These are phyloP conservation scores for Triplophysa dalaica DNA, from an alignment of 2,113 vertebrate genomes.

Conservation along the genomic window DNA sequence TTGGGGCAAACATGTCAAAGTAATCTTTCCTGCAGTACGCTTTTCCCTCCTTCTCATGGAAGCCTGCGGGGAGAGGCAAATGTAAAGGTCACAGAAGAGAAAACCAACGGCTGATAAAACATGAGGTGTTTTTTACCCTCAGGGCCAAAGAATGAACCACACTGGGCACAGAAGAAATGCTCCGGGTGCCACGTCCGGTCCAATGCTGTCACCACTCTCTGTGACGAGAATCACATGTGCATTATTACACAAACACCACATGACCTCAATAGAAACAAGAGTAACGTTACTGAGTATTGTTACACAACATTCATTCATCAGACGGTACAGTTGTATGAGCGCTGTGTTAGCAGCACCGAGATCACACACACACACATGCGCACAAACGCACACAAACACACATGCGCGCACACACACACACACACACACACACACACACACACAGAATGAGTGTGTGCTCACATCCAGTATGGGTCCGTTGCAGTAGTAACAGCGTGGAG, in stretches of 20 bases:
- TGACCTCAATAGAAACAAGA: too few relatives aligned
- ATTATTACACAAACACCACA: too few relatives aligned
- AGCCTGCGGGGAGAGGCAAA: slow-evolving; percentile 74
- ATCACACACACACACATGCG: too few relatives aligned
- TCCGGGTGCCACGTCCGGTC: slow-evolving; percentile 98
- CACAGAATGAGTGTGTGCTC: slow-evolving; percentile 55
- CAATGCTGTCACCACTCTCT: slow-evolving; percentile 99
- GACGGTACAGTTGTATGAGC: too few relatives aligned
- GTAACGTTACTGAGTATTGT: too few relatives aligned
- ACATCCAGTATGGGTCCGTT: slow-evolving; percentile 97
- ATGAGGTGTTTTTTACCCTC: slow-evolving; percentile 77
- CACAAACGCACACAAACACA: not conserved
- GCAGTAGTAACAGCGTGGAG: slow-evolving; percentile 96
- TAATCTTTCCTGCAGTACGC: slow-evolving; percentile 98
- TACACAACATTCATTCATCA: too few relatives aligned
- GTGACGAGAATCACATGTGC: slow-evolving; percentile 37
- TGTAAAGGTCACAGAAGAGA: not conserved
- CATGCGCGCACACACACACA: not conserved
- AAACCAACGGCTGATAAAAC: slow-evolving; percentile 4
- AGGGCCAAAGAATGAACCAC: slow-evolving; percentile 94
- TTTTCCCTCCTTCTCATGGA: slow-evolving; percentile 98
- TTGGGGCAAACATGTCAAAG: slow-evolving; percentile 98
- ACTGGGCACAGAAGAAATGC: slow-evolving; percentile 98
- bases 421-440: not conserved
- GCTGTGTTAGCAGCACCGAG: too few relatives aligned